These are phyloP conservation scores for Orthosia gothica DNA, from an alignment of 2,888 invertebrate genomes.

Conservation along the genomic window DNA sequence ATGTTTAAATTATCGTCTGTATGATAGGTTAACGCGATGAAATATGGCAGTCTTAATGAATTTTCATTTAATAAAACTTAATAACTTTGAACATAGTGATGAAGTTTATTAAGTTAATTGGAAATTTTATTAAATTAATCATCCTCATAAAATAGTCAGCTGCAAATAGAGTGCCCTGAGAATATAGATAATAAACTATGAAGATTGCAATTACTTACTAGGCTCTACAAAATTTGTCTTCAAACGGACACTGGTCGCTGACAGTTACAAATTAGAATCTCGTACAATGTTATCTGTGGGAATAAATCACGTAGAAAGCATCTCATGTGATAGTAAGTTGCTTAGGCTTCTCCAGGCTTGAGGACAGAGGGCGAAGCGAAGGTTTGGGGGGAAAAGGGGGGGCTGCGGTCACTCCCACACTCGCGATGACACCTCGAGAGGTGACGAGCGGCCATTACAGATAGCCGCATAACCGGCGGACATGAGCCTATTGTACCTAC, in stretches of 20 bases:
- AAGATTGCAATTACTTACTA: conserved; percentile 8
- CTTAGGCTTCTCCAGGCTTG: conserved; percentile 52
- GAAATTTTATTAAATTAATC: conserved; percentile 35
- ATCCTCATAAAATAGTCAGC: not conserved
- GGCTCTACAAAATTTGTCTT: conserved; percentile 25
- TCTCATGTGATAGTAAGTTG: conserved; percentile 40
- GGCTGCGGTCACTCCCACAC: conserved; percentile 78
- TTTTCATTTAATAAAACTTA: conserved; percentile 43
- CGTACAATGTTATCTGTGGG: conserved; percentile 39
- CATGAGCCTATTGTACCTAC: conserved; percentile 56
- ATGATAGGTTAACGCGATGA: conserved; percentile 46
- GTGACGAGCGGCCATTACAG: conserved; percentile 62
- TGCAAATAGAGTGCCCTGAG: not conserved
- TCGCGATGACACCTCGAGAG: conserved; percentile 69
- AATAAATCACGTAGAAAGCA: conserved; percentile 45
- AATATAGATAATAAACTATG: not conserved
- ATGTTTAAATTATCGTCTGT: conserved; percentile 45
- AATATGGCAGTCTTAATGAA: conserved; percentile 58
- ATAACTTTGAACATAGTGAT: conserved; percentile 28
- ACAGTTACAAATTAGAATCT: conserved; percentile 32
- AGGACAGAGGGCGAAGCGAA: conserved; percentile 57
- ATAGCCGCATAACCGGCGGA: conserved; percentile 60
- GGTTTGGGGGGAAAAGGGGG: conserved; percentile 56
- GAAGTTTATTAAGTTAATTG: conserved; percentile 42
- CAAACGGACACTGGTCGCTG: not conserved